Evolutionary conservation across 2,888 invertebrate genomes (phyloP).

Genomic region (Drosophila incognita): DNA sequence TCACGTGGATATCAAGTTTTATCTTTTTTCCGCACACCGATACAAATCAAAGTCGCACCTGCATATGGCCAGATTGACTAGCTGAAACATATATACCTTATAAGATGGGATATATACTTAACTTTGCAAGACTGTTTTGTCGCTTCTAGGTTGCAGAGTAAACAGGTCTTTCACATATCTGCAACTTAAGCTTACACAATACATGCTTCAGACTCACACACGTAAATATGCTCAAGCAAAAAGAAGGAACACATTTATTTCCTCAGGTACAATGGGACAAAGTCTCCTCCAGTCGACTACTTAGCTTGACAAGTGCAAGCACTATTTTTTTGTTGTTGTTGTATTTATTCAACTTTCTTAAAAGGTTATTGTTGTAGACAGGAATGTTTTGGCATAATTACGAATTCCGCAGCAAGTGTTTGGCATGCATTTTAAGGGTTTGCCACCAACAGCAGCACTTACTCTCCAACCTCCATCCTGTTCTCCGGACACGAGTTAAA

Average conservation of each 20-base stretch:
- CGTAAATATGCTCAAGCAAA: background rate
- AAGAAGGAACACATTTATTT: background rate
- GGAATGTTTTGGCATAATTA: constrained; percentile 2
- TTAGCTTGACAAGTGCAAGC: background rate
- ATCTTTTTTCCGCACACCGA: background rate
- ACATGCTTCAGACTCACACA: background rate
- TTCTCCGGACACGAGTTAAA: constrained; percentile 1
- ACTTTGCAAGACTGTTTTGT: background rate
- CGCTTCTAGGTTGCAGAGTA: background rate
- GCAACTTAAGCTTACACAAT: background rate
- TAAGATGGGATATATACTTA: background rate
- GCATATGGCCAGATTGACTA: background rate
- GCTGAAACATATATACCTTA: background rate
- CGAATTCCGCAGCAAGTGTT: constrained; percentile 11
- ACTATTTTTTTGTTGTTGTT: background rate
- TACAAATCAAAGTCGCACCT: background rate
- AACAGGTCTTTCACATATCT: background rate
- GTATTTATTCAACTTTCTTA: background rate
- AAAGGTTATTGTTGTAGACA: constrained; percentile 3
- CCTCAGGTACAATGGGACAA: background rate
- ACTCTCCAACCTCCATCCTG: background rate
- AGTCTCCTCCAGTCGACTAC: background rate
- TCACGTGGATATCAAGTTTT: background rate
- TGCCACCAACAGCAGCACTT: background rate
- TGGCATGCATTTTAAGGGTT: constrained; percentile 4